phyloP scores from a whole-genome alignment of 2,797 vertebrate genomes.

The Acrocephalus scirpaceus region DNA sequence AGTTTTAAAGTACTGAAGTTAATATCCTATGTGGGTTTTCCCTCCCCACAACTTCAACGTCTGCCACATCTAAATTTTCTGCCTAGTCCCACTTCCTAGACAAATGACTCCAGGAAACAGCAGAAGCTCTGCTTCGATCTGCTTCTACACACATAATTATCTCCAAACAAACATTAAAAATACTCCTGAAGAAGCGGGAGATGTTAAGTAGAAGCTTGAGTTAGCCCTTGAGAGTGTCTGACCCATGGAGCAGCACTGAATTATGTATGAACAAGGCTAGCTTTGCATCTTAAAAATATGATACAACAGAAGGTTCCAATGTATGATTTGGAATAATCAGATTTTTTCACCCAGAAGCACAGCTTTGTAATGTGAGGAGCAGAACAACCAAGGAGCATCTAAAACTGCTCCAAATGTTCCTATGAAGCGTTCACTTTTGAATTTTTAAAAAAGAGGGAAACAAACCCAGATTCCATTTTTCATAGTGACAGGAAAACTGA shows the following conservation, averaged over 20 bases:
- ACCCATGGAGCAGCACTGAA: slow-evolving; percentile 14
- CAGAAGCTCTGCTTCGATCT: background rate
- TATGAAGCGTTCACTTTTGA: background rate
- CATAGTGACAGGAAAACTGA: background rate
- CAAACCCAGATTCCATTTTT: background rate
- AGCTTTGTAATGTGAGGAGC: background rate
- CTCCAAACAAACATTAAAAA: slow-evolving; percentile 40
- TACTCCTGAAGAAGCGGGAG: background rate
- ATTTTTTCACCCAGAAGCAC: background rate
- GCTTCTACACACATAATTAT: slow-evolving; percentile 8
- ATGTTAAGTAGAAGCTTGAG: background rate
- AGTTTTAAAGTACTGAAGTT: background rate
- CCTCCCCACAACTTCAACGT: background rate
- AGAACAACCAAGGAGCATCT: background rate
- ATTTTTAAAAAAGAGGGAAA: background rate
- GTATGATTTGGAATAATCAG: background rate
- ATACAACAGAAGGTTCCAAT: background rate
- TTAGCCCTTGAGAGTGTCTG: slow-evolving; percentile 26
- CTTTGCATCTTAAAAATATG: slow-evolving; percentile 25
- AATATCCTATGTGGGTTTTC: background rate
- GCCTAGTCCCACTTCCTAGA: background rate
- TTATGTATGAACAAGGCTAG: background rate
- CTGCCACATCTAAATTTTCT: background rate
- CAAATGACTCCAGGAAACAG: slow-evolving; percentile 9
- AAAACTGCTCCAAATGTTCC: background rate